Base-by-base conservation (phyloP, 2,113 vertebrate genomes). In the Gymnarchus niloticus region DNA sequence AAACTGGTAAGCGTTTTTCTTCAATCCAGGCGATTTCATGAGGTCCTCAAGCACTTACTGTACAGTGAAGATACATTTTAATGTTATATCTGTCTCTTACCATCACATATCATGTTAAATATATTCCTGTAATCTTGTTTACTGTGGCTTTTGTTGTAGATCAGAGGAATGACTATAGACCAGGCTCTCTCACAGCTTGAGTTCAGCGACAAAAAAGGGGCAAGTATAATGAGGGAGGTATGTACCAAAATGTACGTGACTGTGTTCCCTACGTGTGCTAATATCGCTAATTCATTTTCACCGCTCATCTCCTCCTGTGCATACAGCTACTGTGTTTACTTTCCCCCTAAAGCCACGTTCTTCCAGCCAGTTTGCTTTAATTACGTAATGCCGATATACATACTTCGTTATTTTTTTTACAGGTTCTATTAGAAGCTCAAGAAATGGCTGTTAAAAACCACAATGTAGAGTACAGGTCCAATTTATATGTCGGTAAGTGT, bases 151-250 rank as follows among this genome's bases (percentile, higher is more conserved):
- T 84, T 83, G 85, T 85, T 77, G 56, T 51, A 99, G 98, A 95
- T 99, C 90, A 91, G 85, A 90, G 98, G 98, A 59, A 96, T 99
- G 97, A 96, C 95, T 87, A 95, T 99, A 61, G 97, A 99, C 48
- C 91, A 99, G 89, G 98, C 98, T 69, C 87, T 99, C 0, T 94
- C 96, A 86, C 98, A 99, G 88, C 17, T 99, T 87, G 94, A 98
- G 90, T 99, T 99, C 90, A 97, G 56, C 85, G 96, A 99, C 93
- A 99, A 99, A 92, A 99, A 99, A 86, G 98, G 98, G 10, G 98
- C 97, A 17, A 95, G 96, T 81, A 91, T 98, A 83, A 96, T 99
- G 87, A 97, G 91, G 93, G 97, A 99, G 95, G 98, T 99, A 91
- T 19, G 65, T 81, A 17, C 1, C 56, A 3, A 54, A 17, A 3